A percentile compares a stretch with the other conserved stretches of the same genome.
phyloP scores from a whole-genome alignment of 2,797 vertebrate genomes.

The Agapornis canus region DNA sequence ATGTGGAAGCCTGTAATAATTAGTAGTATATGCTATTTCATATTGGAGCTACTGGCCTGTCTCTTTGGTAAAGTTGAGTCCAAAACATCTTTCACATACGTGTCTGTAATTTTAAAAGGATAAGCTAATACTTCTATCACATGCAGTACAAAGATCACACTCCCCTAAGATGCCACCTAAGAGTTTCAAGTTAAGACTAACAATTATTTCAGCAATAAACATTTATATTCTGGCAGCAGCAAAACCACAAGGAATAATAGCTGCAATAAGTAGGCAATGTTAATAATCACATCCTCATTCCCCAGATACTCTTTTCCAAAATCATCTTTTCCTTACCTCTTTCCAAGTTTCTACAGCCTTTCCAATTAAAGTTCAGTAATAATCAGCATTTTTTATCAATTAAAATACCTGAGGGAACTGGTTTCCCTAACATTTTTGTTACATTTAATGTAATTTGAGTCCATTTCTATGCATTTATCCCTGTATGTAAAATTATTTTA shows the following conservation, averaged over 20 bases:
- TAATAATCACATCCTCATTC: conserved; percentile 30
- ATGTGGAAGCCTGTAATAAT: neutral
- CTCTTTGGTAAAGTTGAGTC: neutral
- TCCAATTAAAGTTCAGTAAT: conserved; percentile 58
- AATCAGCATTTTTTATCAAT: conserved; percentile 69
- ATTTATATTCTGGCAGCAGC: conserved; percentile 47
- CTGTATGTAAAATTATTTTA: conserved; percentile 49
- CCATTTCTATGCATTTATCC: conserved; percentile 29
- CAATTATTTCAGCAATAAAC: conserved; percentile 47
- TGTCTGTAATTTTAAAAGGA: neutral
- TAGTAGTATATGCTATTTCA: neutral
- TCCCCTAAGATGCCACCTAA: neutral
- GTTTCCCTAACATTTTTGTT: conserved; percentile 25
- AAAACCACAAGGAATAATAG: neutral
- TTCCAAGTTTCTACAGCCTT: conserved; percentile 47
- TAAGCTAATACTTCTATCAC: neutral
- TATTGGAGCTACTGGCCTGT: neutral
- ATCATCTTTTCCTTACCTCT: neutral
- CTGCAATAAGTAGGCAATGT: neutral
- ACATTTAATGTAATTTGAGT: conserved; percentile 31
- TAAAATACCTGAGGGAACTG: conserved; percentile 51
- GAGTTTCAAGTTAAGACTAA: conserved; percentile 40
- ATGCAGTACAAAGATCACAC: neutral
- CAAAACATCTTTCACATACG: neutral
- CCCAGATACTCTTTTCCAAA: conserved; percentile 30